Percentiles rank a stretch among this genome's conserved stretches.
These are phyloP conservation scores for Plutella xylostella DNA, from an alignment of 2,888 invertebrate genomes.

Conservation along the genomic window DNA sequence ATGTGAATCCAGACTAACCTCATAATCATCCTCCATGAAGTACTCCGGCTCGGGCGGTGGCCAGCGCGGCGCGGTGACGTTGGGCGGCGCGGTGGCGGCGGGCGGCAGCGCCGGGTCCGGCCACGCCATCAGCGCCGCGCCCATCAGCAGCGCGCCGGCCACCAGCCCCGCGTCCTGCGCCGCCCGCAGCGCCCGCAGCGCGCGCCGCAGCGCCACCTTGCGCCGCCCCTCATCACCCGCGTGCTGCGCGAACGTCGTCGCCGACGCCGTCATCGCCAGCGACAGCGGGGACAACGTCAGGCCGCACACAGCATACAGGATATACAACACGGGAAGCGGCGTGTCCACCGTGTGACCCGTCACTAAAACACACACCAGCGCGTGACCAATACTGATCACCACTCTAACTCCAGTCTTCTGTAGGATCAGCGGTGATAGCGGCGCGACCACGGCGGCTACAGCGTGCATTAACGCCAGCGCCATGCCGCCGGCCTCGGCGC, in stretches of 20 bases:
- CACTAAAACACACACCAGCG: slow-evolving; percentile 70
- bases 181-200: slow-evolving; percentile 49
- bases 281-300: slow-evolving; percentile 69
- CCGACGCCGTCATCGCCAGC: slow-evolving; percentile 66
- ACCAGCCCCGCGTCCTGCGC: slow-evolving; percentile 59
- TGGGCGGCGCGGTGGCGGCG: slow-evolving; percentile 45
- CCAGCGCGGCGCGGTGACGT: slow-evolving; percentile 47
- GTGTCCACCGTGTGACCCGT: slow-evolving; percentile 65
- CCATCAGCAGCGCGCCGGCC: slow-evolving; percentile 48
- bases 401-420: slow-evolving; percentile 50
- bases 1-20: too few species aligned
- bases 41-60: slow-evolving; percentile 58
- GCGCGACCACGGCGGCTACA: slow-evolving; percentile 69
- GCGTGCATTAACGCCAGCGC: slow-evolving; percentile 73
- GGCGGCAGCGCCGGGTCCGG: slow-evolving; percentile 51
- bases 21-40: slow-evolving; percentile 66
- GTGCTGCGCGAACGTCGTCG: slow-evolving; percentile 69
- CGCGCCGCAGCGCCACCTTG: slow-evolving; percentile 47
- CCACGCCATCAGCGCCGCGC: slow-evolving; percentile 60
- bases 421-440: slow-evolving; percentile 52
- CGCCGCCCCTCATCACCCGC: slow-evolving; percentile 53
- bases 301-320: slow-evolving; percentile 63
- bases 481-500: slow-evolving; percentile 70
- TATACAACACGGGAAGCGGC: slow-evolving; percentile 42
- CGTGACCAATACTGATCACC: slow-evolving; percentile 59